Evolutionary conservation across 2,113 vertebrate genomes (phyloP), one percentile per base, ranked within the genome.

Genomic region (Alosa alosa): DNA sequence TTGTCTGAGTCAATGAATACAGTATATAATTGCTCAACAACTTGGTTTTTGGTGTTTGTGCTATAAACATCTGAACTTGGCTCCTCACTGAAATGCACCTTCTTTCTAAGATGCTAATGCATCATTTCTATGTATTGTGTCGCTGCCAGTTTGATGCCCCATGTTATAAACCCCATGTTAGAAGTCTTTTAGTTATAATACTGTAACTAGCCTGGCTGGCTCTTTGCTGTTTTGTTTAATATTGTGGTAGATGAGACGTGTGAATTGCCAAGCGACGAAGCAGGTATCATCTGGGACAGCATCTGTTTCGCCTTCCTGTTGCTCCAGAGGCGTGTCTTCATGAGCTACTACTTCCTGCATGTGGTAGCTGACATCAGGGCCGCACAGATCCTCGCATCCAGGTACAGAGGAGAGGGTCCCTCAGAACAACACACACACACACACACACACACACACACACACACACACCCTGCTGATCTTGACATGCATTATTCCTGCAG

Each of bases 221-320:
- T 20, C 55, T 20, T 83, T 81, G 50, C 22, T 72, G 64, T 64
- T n/a, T 72, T 72, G 52, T 60, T 6, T 60, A n/a, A 18, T 60
- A 1, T 60, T 60, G 55, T 60, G 55, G 6, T 22, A 60, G 55
- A 6, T 4, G 1, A 0, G 20, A 18, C 55, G 3, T 99, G 98
- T 87, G 97, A 96, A 36, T 92, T 99, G 57, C 98, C 97, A 49
- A 97, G 94, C 4, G 95, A 97, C 78, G 97, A 99, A 91, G 98
- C 98, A 0, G 98, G 98, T 7, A 99, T 99, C 90, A 99, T 99
- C 91, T 99, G 98, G 98, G 98, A 99, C 94, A 99, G 98, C 86
- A 99, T 99, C 93, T 99, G 98, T 91, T 99, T 99, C 82, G 97
- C 96, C 81, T 99, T 98, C 93, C 94, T 99, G 25, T 93, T 99